Percentiles rank a stretch among this genome's conserved stretches.
Conservation (phyloP, 2,797 vertebrate genomes). For the Chelonia mydas region DNA sequence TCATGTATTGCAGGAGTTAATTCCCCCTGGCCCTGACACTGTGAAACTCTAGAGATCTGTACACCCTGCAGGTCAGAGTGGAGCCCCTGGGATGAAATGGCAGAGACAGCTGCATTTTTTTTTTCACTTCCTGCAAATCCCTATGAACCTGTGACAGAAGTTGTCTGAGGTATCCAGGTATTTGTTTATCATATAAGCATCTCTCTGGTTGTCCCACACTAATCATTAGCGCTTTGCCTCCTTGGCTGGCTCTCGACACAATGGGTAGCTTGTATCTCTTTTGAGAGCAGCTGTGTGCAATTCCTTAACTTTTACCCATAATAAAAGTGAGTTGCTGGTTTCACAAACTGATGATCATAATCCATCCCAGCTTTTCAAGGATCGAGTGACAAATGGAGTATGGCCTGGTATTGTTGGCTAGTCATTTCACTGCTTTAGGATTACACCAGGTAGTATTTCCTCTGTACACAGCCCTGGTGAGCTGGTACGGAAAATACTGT, state of each 20-base stretch:
- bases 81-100: not conserved
- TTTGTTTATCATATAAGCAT: not conserved
- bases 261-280: not conserved
- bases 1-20: not conserved
- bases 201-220: not conserved
- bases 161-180: slow-evolving; percentile 5
- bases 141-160: slow-evolving; percentile 54
- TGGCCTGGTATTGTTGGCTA: not conserved
- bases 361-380: not conserved
- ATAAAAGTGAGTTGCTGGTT: slow-evolving; percentile 5
- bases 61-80: not conserved
- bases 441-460: not conserved
- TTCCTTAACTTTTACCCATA: not conserved
- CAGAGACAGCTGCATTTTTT: slow-evolving; percentile 56
- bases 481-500: rapidly evolving
- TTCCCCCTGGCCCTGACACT: rapidly evolving
- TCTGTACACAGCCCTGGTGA: not conserved
- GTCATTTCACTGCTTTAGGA: not conserved
- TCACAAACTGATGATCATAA: not conserved
- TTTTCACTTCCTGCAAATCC: not conserved
- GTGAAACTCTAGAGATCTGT: not conserved
- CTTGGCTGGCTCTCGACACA: not conserved
- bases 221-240: not conserved
- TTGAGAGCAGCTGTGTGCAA: not conserved
- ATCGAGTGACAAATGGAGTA: not conserved